Percentiles rank a stretch among this genome's conserved stretches.
phyloP scores from a whole-genome alignment of 2,797 vertebrate genomes.

The Sardinella longiceps region DNA sequence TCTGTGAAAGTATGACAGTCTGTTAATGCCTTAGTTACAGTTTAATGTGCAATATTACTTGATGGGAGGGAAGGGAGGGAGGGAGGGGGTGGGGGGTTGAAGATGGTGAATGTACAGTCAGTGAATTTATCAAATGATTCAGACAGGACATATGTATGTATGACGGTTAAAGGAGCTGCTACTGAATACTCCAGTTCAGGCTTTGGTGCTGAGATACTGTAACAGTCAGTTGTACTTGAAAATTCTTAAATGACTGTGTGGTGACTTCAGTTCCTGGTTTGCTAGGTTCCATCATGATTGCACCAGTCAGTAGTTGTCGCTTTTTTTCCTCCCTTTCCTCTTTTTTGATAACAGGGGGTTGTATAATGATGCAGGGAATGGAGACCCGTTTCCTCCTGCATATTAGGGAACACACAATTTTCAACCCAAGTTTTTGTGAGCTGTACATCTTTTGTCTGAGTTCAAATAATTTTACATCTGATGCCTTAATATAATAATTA shows the following conservation, averaged over 20 bases:
- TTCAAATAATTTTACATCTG: not conserved
- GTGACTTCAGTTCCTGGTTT: not conserved
- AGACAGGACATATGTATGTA: not conserved
- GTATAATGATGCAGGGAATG: not conserved
- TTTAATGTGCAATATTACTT: slow-evolving; percentile 21
- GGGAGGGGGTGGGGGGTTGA: not conserved
- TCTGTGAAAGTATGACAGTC: slow-evolving; percentile 7
- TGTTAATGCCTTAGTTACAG: not conserved
- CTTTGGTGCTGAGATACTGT: not conserved
- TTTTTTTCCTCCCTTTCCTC: too few species aligned
- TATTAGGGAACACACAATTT: not conserved
- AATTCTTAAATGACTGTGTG: not conserved
- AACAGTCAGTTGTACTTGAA: slow-evolving; percentile 6
- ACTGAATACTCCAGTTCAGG: not conserved
- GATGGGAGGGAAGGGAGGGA: not conserved
- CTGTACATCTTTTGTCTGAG: not conserved
- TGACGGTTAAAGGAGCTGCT: not conserved
- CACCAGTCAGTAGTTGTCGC: not conserved
- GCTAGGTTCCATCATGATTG: not conserved
- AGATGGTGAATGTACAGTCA: not conserved
- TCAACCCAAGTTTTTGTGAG: not conserved
- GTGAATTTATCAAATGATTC: not conserved
- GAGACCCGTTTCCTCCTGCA: not conserved
- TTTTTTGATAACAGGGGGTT: not conserved
- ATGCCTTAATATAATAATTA: not conserved